Evolutionary conservation across 2,888 invertebrate species (phyloP).

Genomic region (Acleris holmiana): DNA sequence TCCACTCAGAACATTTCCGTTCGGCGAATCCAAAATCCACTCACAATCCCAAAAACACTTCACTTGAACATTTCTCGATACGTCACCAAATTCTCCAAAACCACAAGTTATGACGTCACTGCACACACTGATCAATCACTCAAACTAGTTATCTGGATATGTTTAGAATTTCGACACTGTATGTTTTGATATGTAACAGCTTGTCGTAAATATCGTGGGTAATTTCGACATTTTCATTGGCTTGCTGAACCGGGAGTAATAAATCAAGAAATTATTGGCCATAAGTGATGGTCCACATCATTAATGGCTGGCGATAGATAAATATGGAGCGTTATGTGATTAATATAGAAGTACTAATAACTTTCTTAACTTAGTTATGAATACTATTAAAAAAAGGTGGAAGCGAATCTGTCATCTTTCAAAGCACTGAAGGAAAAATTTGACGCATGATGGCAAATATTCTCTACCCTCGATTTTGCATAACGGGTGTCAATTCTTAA

Average conservation of each 20-base stretch:
- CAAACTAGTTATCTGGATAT: slow-evolving; percentile 47
- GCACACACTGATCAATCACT: slow-evolving; percentile 43
- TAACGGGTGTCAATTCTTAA: slow-evolving; percentile 21
- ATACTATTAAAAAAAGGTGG: background rate
- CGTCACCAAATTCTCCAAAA: background rate
- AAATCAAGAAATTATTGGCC: slow-evolving; percentile 52
- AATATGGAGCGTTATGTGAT: slow-evolving; percentile 33
- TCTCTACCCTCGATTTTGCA: background rate
- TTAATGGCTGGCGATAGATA: slow-evolving; percentile 32
- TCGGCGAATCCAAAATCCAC: slow-evolving; percentile 13
- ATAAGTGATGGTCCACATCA: slow-evolving; percentile 29
- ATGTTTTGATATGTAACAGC: slow-evolving; percentile 61
- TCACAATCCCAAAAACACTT: slow-evolving; percentile 9
- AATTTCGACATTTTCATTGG: slow-evolving; percentile 60
- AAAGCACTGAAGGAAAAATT: too few species aligned
- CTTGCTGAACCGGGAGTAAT: slow-evolving; percentile 53
- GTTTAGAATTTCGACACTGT: slow-evolving; percentile 54
- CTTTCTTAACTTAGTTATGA: background rate
- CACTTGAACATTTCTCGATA: slow-evolving; percentile 43
- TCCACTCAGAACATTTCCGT: slow-evolving; percentile 48
- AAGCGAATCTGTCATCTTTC: too few species aligned
- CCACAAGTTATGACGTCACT: slow-evolving; percentile 16
- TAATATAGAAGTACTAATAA: background rate
- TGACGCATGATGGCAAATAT: too few species aligned
- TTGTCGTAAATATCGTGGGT: slow-evolving; percentile 51